Evolutionary conservation across 2,113 vertebrate species (phyloP).

Genomic region (Nothobranchius kuhntae): DNA sequence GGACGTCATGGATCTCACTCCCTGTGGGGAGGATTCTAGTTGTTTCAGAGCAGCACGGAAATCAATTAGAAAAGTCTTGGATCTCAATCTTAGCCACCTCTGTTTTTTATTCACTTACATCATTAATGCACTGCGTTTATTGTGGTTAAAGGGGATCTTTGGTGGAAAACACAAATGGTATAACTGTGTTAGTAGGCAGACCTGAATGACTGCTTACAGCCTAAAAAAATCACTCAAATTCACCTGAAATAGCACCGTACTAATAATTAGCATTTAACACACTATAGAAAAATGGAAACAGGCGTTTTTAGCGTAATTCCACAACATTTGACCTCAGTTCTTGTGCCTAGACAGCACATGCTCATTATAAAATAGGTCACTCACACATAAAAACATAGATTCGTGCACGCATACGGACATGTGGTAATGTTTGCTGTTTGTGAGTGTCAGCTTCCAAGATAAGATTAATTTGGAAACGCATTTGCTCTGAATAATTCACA

Average conservation of each 20-base stretch:
- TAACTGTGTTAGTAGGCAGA: neutral
- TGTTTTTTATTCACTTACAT: constrained; percentile 11
- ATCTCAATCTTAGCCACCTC: constrained; percentile 8
- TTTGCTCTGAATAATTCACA: constrained; percentile 39
- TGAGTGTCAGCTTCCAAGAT: constrained; percentile 38
- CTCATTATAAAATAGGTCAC: constrained; percentile 17
- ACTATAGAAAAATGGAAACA: constrained; percentile 31
- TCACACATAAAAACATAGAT: neutral
- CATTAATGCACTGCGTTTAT: neutral
- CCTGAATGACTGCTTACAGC: neutral
- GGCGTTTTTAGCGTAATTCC: constrained; percentile 6
- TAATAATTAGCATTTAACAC: constrained; percentile 11
- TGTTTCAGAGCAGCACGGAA: constrained; percentile 16
- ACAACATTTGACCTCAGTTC: neutral
- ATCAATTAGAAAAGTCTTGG: constrained; percentile 26
- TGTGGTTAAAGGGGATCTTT: neutral
- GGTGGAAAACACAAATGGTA: neutral
- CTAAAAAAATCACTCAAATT: neutral
- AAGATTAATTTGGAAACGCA: constrained; percentile 50
- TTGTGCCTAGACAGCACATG: constrained; percentile 7
- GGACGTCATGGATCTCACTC: constrained; percentile 9
- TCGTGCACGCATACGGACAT: neutral
- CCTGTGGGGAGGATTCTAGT: constrained; percentile 11
- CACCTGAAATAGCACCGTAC: neutral
- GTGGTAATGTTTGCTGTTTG: constrained; percentile 12